A percentile compares a stretch with the other conserved stretches of the same genome.
Evolutionary conservation across 1,140 invertebrate species (phyloP).

Genomic region (Habropoda laboriosa): DNA sequence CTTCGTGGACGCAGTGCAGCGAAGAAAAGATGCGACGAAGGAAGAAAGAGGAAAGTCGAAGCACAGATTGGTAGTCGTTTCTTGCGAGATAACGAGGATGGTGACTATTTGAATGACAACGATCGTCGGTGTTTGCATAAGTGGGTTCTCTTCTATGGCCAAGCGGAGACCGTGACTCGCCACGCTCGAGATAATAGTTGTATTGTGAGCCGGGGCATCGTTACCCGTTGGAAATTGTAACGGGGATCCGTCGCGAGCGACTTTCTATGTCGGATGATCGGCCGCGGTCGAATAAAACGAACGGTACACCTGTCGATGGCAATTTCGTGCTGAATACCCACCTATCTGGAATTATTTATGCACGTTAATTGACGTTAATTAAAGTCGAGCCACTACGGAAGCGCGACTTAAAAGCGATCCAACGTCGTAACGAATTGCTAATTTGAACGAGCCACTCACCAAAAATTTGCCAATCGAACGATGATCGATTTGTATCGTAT

Average conservation of each 20-base stretch:
- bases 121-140: not conserved
- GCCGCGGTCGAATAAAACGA: not conserved
- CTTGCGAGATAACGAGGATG: constrained; percentile 1
- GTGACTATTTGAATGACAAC: not conserved
- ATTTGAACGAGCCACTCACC: too few species aligned
- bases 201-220: not conserved
- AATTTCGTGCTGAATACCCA: not conserved
- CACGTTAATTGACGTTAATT: constrained; percentile 25
- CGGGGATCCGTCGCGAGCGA: not conserved
- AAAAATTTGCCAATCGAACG: not conserved
- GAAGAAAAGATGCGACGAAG: not conserved
- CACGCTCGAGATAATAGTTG: not conserved
- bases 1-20: too few species aligned
- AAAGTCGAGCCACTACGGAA: not conserved
- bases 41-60: not conserved
- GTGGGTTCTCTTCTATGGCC: not conserved
- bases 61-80: not conserved
- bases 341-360: constrained; percentile 2
- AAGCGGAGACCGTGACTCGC: not conserved
- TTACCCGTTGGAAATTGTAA: constrained; percentile 1
- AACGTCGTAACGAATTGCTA: too few species aligned
- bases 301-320: constrained; percentile 26
- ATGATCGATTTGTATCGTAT: not conserved
- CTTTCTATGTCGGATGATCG: constrained; percentile 32
- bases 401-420: not conserved